phyloP scores from a whole-genome alignment of 2,113 vertebrate genomes.

The Etheostoma spectabile region DNA sequence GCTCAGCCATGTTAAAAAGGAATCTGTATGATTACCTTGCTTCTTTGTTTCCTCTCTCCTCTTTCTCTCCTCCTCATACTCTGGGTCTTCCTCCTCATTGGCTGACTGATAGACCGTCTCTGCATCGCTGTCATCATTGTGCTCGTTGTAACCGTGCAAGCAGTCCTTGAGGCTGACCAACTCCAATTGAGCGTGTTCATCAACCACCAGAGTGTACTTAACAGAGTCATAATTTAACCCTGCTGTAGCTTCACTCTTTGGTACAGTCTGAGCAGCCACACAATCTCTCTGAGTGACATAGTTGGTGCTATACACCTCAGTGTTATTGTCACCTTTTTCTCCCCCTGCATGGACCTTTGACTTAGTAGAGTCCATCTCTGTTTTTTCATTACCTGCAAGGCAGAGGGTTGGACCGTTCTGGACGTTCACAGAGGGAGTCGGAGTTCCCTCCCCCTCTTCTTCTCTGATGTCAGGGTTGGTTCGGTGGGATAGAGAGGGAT shows the following conservation, averaged over 20 bases:
- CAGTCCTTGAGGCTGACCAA: conserved; percentile 93
- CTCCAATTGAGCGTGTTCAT: conserved; percentile 93
- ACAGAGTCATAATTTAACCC: conserved; percentile 89
- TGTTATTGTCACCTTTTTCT: not conserved
- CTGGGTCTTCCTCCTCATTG: conserved; percentile 86
- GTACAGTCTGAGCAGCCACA: conserved; percentile 30
- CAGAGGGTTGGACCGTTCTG: conserved; percentile 48
- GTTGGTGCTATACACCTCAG: not conserved
- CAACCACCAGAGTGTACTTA: conserved; percentile 96
- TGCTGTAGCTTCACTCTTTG: conserved; percentile 58
- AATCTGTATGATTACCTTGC: conserved; percentile 60
- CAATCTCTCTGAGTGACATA: conserved; percentile 19
- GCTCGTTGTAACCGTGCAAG: conserved; percentile 83
- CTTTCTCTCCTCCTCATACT: conserved; percentile 82
- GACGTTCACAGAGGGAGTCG: conserved; percentile 35
- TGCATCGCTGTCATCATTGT: conserved; percentile 87
- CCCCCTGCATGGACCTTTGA: conserved; percentile 6
- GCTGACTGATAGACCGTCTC: conserved; percentile 90
- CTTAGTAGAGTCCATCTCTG: conserved; percentile 24
- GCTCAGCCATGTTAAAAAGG: not conserved
- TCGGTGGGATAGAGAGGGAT: conserved; percentile 79
- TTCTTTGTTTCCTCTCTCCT: conserved; percentile 62
- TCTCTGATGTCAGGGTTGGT: conserved; percentile 94
- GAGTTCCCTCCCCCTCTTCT: conserved; percentile 88
- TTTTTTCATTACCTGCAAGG: conserved; percentile 31